These are phyloP conservation scores for Lanistes nyassanus DNA, from an alignment of 1,140 invertebrate species.

Conservation along the genomic window DNA sequence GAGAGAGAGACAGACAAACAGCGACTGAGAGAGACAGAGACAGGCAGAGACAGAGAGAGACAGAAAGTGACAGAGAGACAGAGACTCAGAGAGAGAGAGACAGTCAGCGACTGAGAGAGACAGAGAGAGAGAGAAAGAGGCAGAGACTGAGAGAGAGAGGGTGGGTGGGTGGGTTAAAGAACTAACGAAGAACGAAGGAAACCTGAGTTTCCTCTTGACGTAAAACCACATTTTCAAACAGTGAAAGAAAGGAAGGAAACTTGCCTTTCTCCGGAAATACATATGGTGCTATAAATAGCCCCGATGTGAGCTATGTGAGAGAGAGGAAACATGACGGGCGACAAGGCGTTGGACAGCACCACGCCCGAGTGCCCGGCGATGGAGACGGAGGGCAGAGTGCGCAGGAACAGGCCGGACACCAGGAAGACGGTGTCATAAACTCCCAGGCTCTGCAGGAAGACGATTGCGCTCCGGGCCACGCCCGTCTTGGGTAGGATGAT, in stretches of 20 bases:
- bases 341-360: constrained; percentile 24
- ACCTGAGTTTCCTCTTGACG: no score
- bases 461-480: constrained; percentile 19
- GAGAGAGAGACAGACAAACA: background rate
- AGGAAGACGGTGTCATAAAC: constrained; percentile 31
- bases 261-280: constrained; percentile 28
- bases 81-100: background rate
- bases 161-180: no score
- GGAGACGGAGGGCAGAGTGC: constrained; percentile 18
- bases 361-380: constrained; percentile 19
- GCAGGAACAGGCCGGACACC: constrained; percentile 14
- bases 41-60: no score
- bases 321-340: constrained; percentile 22
- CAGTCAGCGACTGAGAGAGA: background rate
- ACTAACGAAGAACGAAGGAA: no score
- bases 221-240: no score
- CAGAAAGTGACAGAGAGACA: background rate
- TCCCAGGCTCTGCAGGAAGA: constrained; percentile 23
- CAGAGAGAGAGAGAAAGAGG: background rate
- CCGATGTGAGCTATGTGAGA: constrained; percentile 24
- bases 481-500: constrained; percentile 29
- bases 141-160: background rate
- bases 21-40: no score
- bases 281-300: constrained; percentile 26
- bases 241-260: background rate